Evolutionary conservation across 2,888 invertebrate species (phyloP), one percentile per base, ranked within the genome.

Genomic region (Xiphydria camelus): DNA sequence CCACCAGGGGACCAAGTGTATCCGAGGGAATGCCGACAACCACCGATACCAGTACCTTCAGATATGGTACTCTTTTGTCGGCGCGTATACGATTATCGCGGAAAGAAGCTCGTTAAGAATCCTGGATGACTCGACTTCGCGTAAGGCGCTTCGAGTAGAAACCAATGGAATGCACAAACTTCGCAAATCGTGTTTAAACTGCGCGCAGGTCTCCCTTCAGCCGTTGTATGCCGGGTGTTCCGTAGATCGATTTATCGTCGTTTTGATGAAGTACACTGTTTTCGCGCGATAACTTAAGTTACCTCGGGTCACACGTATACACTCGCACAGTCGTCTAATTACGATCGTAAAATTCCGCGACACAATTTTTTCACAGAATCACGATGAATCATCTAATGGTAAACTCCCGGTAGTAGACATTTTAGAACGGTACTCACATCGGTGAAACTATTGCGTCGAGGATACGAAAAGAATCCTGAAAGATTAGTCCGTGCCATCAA

Each of bases 31-130:
- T 72, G 73, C 49, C 73, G 85, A 75, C 83, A 81, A 70, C 84
- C 88, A 61, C 82, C 86, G 76, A 73, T 87, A 77, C 77, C 86
- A 78, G 77, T 85, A 59, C 78, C 82, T 46, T 84, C 87, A 37
- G 95, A 95, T 66, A 85, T 93, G 76, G 91, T 97, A 31, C 91
- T 96, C 75, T 92, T 95, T 80, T 96, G 96, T 77, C 87, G 94
- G 36, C 88, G 91, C 63, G 90, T 96, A 48, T 97, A 96, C 80
- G 96, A 97, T 79, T 94, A 93, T 79, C 84, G 94, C 61, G 89
- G 91, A 64, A 94, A 92, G 73, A 75, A 75, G 42, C 73, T 75
- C 46, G 70, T 75, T 37, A 75, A 75, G 57, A 74, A 75, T 66
- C 75, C 75, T 50, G 73, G 72, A 73, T 75, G 74, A 75, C 72